Evolutionary conservation across 1,140 invertebrate species (phyloP), one percentile per base, ranked within the genome.

Genomic region (Bombus soroeensis): DNA sequence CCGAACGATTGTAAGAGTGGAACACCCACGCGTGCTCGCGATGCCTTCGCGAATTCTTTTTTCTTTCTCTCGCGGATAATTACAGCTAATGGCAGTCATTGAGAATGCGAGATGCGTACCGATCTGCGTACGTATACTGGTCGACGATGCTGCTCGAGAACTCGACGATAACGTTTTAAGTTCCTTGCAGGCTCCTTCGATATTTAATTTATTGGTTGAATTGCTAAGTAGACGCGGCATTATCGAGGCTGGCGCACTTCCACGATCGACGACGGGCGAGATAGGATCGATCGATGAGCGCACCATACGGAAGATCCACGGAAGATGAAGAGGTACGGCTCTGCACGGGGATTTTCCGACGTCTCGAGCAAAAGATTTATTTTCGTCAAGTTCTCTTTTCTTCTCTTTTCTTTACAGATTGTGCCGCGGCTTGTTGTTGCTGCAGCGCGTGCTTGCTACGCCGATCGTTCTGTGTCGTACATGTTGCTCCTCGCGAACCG

Each of bases 71-170:
- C 82, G 28, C 75, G 81, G 88, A 90, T 93, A 93, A 94, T 94
- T 93, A 90, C 92, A 88, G 92, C 91, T 93, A 94, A 94, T 94
- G 93, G 92, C 85, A 91, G 89, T 92, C 89, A 88, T 92, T 88
- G 91, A 83, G 77, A 92, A 92, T 90, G 87, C 86, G 88, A 88
- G 83, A 87, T 82, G 88, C 70, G 83, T 75, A 81, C 87, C n/a
- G 28, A 70, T 78, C 37, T n/a, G 68, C 37, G 79, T 81, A 76
- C 72, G 80, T 73, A 53, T 81, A 64, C 34, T 64, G 37, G 22
- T n/a, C 10, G n/a, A 22, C 78, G 66, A 64, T 62, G 41, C 59
- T 62, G 59, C 59, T 13, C 85, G 80, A 41, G 41, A 18, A 4
- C 34, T 70, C 72, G 28, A 43, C 83, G 80, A 85, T 81, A 78